Evolutionary conservation across 1,140 invertebrate species (phyloP), one percentile per base, ranked within the genome.

Genomic region (Bombus difficillimus): DNA sequence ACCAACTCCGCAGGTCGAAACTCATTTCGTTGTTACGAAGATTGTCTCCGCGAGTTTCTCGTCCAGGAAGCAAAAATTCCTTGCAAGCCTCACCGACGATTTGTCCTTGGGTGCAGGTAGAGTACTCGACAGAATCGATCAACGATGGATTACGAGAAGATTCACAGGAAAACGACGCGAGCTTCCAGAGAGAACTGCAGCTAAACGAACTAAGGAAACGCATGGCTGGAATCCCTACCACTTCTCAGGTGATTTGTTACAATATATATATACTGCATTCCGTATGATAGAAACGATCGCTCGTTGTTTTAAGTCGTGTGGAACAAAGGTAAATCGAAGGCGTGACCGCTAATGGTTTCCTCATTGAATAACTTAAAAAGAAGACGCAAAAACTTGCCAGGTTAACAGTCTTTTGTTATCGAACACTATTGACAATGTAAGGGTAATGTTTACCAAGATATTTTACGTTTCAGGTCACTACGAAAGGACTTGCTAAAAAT

Each of bases 11-110:
- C 77, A 95, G 94, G 89, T 95, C 94, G 86, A 95, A 95, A 88
- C 89, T 95, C 28, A 92, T 94, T 41, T 95, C 94, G n/a, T 82
- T 95, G 73, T 86, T 95, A 15, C 92, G 93, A 85, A 89, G 94
- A 73, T 89, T 95, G 2, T 95, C 94, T 0, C 94, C 94, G 12
- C 88, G 94, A 37, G 82, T 95, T 10, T 92, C 94, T n/a, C 91
- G 94, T 62, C 93, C 94, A 3, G 88, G 84, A 53, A 90, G 88
- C 79, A 94, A 93, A 66, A 86, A 72, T 80, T 92, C 92, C 3
- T 37, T 92, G 62, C 89, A 91, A 37, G 88, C 94, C 3, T 93
- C 93, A 0, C 92, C 94, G 22, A 93, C 91, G 22, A 89, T 91
- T 28, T 94, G 92, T n/a, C 94, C 93, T 3, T 94, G 94, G 94